A percentile compares a stretch with the other conserved stretches of the same genome.
Evolutionary conservation across 2,888 invertebrate genomes (phyloP).

Genomic region (Pristionchus mayeri): DNA sequence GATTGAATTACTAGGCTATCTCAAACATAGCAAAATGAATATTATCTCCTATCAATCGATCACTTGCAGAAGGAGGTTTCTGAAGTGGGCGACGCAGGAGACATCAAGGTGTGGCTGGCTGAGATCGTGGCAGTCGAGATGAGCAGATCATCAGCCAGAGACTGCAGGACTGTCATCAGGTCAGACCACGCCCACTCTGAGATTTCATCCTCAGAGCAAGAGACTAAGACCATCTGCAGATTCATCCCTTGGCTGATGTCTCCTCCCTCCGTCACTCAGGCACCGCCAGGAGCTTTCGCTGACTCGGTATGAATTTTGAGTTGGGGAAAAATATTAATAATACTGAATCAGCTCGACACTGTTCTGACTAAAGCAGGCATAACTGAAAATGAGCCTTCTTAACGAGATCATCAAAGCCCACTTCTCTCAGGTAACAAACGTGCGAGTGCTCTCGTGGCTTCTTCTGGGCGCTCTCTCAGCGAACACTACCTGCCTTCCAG

Average conservation of each 20-base stretch:
- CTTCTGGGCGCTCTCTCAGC: slow-evolving; percentile 90
- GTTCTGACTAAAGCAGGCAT: too few relatives aligned
- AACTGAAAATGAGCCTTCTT: too few relatives aligned
- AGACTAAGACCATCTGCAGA: slow-evolving; percentile 51
- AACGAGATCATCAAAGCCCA: neutral
- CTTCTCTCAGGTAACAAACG: slow-evolving; percentile 85
- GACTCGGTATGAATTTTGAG: slow-evolving; percentile 67
- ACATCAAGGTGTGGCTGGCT: slow-evolving; percentile 94
- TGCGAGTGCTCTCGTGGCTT: slow-evolving; percentile 94
- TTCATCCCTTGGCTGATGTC: slow-evolving; percentile 76
- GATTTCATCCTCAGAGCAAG: neutral
- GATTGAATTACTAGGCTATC: neutral
- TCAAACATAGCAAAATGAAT: neutral
- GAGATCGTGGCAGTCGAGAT: slow-evolving; percentile 89
- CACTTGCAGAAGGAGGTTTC: slow-evolving; percentile 70
- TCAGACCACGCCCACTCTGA: slow-evolving; percentile 83
- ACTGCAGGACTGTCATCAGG: slow-evolving; percentile 86
- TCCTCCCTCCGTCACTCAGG: slow-evolving; percentile 73
- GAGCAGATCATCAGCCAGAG: slow-evolving; percentile 86
- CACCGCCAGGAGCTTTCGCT: slow-evolving; percentile 73
- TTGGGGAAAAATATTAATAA: neutral
- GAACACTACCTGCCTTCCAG: slow-evolving; percentile 83
- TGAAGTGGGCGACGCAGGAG: slow-evolving; percentile 88
- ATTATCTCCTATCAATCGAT: neutral
- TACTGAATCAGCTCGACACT: neutral